Base-by-base conservation (phyloP, 2,113 vertebrate genomes). In the Neolamprologus caudopunctatus region DNA sequence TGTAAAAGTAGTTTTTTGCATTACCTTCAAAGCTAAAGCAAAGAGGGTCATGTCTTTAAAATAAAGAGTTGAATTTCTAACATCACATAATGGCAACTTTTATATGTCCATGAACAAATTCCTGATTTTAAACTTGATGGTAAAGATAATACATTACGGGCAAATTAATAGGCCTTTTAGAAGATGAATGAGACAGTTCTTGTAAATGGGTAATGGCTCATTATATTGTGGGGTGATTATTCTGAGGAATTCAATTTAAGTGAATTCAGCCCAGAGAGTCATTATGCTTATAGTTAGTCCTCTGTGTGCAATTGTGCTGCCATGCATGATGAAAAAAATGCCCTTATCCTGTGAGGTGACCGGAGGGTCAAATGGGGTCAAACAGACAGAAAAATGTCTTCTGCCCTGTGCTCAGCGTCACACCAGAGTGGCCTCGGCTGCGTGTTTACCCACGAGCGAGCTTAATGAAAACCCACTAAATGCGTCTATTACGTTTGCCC, bases 171-270 rank as follows among this genome's bases (percentile, higher is more conserved):
- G 71, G 81, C 87, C 81, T 92, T 92, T 91, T 55, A 71, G 47
- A 93, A 88, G 91, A 93, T 82, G 90, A 88, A 94, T 84, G 83
- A 89, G 82, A 80, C 84, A 26, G 42, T 87, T 85, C 80, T 42
- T 78, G 79, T 61, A 88, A 88, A 89, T 88, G 83, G 61, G 37
- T 91, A 93, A 92, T 89, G 81, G 82, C 84, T 93, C 54, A 85
- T 94, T 95, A 91, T 92, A 86, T 86, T 83, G 80, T 11, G 5
- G 37, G 58, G 85, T 87, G 84, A 92, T 93, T 91, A 91, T 93
- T 93, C 87, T 87, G 84, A 16, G 87, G 61, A 84, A 91, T 92
- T 94, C 92, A 91, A 93, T 94, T 91, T 84, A 87, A 90, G 51
- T 2, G 50, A 92, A 85, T 88, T 88, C 37, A 86, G 83, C 85